phyloP scores from a whole-genome alignment of 2,888 invertebrate species.

The Caenorhabditis macrosperma region DNA sequence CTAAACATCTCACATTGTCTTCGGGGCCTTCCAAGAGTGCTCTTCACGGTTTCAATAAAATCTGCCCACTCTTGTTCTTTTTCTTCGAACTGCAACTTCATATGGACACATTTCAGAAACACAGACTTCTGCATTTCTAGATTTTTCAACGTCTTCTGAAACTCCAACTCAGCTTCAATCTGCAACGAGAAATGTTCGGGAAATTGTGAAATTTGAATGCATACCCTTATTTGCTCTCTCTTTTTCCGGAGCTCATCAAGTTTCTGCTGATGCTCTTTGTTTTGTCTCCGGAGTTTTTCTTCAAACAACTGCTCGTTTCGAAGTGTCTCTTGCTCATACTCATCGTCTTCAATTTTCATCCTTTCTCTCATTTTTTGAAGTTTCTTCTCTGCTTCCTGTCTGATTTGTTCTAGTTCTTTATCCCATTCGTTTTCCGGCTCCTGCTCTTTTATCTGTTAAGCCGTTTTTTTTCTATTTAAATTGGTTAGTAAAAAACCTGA shows the following conservation, averaged over 20 bases:
- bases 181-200: background rate
- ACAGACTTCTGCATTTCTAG: background rate
- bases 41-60: background rate
- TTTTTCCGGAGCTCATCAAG: background rate
- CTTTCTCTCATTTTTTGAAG: no score
- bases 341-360: no score
- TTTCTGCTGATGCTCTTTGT: background rate
- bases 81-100: background rate
- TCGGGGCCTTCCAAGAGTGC: background rate
- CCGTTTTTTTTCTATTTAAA: no score
- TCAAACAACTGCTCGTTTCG: no score
- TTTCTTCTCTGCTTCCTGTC: no score
- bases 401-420: no score
- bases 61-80: background rate
- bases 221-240: background rate
- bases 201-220: background rate
- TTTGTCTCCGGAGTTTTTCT: no score
- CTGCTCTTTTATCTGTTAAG: no score
- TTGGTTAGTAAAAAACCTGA: no score
- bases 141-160: background rate
- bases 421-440: no score
- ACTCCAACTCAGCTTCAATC: background rate
- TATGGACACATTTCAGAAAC: background rate
- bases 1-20: background rate
- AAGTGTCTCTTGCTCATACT: no score